Percentiles rank a stretch among this genome's conserved stretches.
Conservation (phyloP, 2,797 vertebrate genomes). For the Orientallactaga sibirica region DNA sequence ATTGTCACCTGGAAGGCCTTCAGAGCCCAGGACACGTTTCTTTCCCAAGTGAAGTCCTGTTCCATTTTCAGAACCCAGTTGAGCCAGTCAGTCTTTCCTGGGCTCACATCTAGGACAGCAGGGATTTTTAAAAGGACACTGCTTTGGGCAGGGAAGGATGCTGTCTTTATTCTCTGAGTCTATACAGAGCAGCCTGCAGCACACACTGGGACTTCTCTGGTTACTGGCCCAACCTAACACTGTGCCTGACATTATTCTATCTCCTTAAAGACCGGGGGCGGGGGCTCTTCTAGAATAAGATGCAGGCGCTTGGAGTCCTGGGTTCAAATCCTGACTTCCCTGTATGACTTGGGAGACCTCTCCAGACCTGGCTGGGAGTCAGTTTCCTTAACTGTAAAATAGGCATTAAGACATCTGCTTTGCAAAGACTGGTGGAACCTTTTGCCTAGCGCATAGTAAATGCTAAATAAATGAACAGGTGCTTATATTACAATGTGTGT, state of each 20-base stretch:
- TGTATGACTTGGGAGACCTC: background rate
- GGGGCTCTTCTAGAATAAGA: background rate
- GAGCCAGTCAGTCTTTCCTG: background rate
- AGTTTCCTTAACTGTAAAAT: slow-evolving; percentile 17
- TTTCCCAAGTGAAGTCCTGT: background rate
- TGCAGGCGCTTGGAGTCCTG: background rate
- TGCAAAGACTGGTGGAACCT: background rate
- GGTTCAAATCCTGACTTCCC: background rate
- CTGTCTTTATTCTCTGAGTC: background rate
- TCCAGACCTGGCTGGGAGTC: background rate
- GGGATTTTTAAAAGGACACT: background rate
- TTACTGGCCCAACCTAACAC: background rate
- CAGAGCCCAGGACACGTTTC: background rate
- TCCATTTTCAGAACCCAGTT: background rate
- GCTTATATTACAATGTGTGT: background rate
- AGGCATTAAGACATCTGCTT: background rate
- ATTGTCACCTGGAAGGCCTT: background rate
- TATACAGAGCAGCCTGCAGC: background rate
- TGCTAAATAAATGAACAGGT: slow-evolving; percentile 20
- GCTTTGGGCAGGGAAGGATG: background rate
- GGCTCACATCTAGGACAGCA: background rate
- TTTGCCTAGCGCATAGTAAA: background rate
- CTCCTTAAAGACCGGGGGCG: background rate
- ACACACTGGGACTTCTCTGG: background rate
- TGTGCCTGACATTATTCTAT: background rate